phyloP scores from a whole-genome alignment of 2,113 vertebrate genomes.

The Gambusia holbrooki region DNA sequence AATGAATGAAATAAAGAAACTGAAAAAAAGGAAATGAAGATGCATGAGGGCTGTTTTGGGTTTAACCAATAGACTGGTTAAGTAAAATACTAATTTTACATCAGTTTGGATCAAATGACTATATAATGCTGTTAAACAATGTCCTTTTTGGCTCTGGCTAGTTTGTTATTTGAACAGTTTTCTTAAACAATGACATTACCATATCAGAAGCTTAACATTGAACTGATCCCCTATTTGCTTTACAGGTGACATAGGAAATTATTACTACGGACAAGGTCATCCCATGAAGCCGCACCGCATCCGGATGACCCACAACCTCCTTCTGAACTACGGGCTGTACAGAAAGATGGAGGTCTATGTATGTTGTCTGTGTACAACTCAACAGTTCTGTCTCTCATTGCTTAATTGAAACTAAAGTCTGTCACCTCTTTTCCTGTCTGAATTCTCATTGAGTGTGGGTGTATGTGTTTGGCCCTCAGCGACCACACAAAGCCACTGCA shows the following conservation, averaged over 20 bases:
- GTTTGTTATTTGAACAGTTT: no score
- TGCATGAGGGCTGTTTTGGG: no score
- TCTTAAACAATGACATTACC: no score
- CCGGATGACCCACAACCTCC: conserved; percentile 96
- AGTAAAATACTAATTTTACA: no score
- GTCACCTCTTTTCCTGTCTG: neutral
- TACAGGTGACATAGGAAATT: conserved; percentile 95
- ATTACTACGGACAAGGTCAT: conserved; percentile 96
- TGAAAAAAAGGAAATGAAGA: no score
- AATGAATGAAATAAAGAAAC: no score
- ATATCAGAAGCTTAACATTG: neutral
- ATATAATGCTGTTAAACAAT: no score
- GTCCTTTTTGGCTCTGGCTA: no score
- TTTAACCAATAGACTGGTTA: no score
- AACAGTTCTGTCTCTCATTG: neutral
- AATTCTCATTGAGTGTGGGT: neutral
- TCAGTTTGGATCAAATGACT: no score
- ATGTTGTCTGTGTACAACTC: conserved; percentile 57
- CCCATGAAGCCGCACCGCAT: conserved; percentile 98
- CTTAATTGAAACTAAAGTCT: neutral
- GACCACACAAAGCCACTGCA: conserved; percentile 95
- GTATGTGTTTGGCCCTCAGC: conserved; percentile 71
- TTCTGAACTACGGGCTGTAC: conserved; percentile 96
- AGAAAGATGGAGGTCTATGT: conserved; percentile 99
- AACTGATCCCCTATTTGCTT: conserved; percentile 37